Conservation (phyloP, 2,888 invertebrate genomes). For the Sclerodermus sp. region DNA sequence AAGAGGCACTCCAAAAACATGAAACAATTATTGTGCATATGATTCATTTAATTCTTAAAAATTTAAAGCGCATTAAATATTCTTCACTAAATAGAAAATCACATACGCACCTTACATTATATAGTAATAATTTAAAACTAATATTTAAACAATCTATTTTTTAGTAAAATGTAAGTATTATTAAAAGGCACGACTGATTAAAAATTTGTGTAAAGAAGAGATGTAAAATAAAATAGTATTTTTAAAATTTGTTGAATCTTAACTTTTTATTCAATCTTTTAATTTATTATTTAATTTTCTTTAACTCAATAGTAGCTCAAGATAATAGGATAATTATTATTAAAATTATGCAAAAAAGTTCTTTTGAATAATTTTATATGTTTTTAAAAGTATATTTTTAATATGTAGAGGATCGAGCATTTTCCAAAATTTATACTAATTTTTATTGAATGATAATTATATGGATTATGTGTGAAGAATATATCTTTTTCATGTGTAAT, state of each 20-base stretch:
- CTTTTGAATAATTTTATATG: not conserved
- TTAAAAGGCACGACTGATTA: too few relatives aligned
- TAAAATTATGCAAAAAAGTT: not conserved
- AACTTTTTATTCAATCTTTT: not conserved
- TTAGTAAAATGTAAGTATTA: too few relatives aligned
- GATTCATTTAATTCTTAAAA: too few relatives aligned
- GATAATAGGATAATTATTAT: not conserved
- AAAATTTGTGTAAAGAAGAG: too few relatives aligned
- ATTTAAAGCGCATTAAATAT: too few relatives aligned
- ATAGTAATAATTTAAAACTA: constrained; percentile 18
- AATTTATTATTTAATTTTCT: constrained; percentile 4
- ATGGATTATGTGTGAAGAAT: not conserved
- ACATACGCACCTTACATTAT: too few relatives aligned
- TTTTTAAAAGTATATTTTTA: not conserved
- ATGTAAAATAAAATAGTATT: too few relatives aligned
- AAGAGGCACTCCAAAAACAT: constrained; percentile 31
- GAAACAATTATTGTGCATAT: too few relatives aligned
- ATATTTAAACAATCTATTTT: constrained; percentile 4
- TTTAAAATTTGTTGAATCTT: too few relatives aligned
- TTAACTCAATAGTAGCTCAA: not conserved
- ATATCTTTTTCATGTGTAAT: not conserved
- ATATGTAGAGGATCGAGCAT: not conserved
- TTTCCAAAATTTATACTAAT: not conserved
- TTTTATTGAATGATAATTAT: not conserved
- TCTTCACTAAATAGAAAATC: too few relatives aligned